Percentiles rank a stretch among this genome's conserved stretches.
Evolutionary conservation across 1,140 invertebrate species (phyloP).

Genomic region (Coenobita brevimanus): DNA sequence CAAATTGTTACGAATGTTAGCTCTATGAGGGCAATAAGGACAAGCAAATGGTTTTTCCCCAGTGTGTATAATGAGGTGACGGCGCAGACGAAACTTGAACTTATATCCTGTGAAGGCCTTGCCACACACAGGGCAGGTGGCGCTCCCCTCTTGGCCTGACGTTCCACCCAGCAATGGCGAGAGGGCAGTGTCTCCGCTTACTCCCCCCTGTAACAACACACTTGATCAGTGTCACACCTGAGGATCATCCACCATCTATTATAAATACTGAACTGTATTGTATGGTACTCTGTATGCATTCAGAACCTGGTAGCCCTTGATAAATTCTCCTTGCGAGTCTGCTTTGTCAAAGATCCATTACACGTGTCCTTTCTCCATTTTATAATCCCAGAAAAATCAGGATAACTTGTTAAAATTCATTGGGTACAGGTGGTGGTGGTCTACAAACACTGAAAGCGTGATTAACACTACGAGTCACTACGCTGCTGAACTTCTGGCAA

Average conservation of each 20-base stretch:
- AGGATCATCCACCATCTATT: neutral
- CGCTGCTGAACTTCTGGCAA: constrained; percentile 32
- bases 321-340: too few relatives aligned
- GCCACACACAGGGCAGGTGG: constrained; percentile 56
- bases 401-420: too few relatives aligned
- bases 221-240: constrained; percentile 45
- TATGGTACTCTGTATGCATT: neutral
- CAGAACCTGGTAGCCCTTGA: neutral
- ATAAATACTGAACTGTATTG: constrained; percentile 16
- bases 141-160: constrained; percentile 40
- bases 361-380: too few relatives aligned
- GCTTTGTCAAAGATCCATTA: too few relatives aligned
- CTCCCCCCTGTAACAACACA: constrained; percentile 61
- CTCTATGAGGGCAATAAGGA: constrained; percentile 63
- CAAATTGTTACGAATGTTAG: constrained; percentile 63
- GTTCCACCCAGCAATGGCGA: constrained; percentile 29
- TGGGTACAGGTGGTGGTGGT: too few relatives aligned
- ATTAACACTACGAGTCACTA: constrained; percentile 16
- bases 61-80: constrained; percentile 72
- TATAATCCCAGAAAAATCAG: too few relatives aligned
- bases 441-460: too few relatives aligned
- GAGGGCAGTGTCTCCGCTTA: constrained; percentile 36
- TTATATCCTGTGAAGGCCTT: constrained; percentile 62
- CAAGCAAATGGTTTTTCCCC: constrained; percentile 77
- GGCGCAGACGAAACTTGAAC: constrained; percentile 61